Evolutionary conservation across 1,140 invertebrate genomes (phyloP), one percentile per base, ranked within the genome.

Genomic region (Bactericera cockerelli): DNA sequence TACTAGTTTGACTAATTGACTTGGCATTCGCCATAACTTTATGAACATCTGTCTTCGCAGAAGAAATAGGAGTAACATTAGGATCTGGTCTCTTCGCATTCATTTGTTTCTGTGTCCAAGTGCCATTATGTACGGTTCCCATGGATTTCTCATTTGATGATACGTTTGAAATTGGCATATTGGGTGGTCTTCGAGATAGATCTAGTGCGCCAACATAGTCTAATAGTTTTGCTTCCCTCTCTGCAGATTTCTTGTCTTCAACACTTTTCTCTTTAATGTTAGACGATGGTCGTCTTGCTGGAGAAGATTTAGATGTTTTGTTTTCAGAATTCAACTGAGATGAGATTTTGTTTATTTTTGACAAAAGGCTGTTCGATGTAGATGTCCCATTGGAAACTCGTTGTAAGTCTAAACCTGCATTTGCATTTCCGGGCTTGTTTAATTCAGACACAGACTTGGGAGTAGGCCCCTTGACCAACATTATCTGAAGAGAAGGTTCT

Each of bases 401-500:
- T 11, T 39, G 19, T 13, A 42, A 26, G 26, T 26, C 21, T 16
- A 39, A 31, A 0, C 53, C 38, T 3, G 36, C 33, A 21, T 55
- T 54, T 0, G 16, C 25, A 1, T 28, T 31, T 16, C 42, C 42
- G 3, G 42, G 42, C 42, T 49, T 49, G 42, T 49, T 49, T 4
- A 24, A n/a, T 25, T 6, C 21, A 14, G 19, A 28, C 24, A 4
- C 53, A 36, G 4, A 49, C 58, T 1, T 55, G 25, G 13, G 59
- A 55, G 57, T 60, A 25, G 67, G 57, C 24, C 63, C 60, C 62
- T 69, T 65, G 1, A 69, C 68, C 6, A 66, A 42, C 58, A 68
- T 68, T 24, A 69, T 69, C 42, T 69, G 67, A 28, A 69, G 55
- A 1, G 66, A 67, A 1, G 68, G 68, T 25, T 65, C 60, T 54